Evolutionary conservation across 2,113 vertebrate genomes (phyloP).

Genomic region (Lates calcarifer): DNA sequence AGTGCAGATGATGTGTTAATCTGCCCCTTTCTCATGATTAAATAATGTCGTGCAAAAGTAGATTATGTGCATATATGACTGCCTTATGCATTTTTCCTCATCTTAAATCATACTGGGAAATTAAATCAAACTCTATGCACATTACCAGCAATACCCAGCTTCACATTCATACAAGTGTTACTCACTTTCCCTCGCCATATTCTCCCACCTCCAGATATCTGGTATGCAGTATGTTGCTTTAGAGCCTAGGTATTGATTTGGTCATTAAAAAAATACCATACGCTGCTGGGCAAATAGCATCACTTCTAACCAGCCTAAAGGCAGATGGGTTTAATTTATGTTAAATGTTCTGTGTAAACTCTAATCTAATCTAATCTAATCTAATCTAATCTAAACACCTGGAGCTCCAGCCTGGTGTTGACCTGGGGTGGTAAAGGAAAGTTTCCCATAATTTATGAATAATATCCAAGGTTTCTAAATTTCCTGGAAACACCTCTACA

Average conservation of each 20-base stretch:
- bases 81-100: constrained; percentile 5
- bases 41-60: constrained; percentile 37
- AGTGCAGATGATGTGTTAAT: constrained; percentile 57
- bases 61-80: constrained; percentile 22
- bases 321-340: constrained; percentile 32
- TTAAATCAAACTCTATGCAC: neutral
- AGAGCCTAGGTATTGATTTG: constrained; percentile 18
- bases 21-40: constrained; percentile 36
- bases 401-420: neutral
- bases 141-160: neutral
- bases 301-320: constrained; percentile 7
- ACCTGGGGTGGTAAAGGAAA: neutral
- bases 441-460: neutral
- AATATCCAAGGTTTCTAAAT: neutral
- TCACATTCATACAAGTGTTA: neutral
- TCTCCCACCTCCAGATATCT: neutral
- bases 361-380: too few relatives aligned
- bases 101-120: constrained; percentile 23
- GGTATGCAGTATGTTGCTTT: neutral
- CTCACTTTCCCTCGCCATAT: neutral
- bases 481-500: neutral
- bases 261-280: constrained; percentile 8
- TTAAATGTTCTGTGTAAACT: constrained; percentile 14
- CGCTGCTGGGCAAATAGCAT: constrained; percentile 17
- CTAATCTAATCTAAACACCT: too few relatives aligned